Evolutionary conservation across 2,888 invertebrate genomes (phyloP).

Genomic region (Shargacucullia verbasci): DNA sequence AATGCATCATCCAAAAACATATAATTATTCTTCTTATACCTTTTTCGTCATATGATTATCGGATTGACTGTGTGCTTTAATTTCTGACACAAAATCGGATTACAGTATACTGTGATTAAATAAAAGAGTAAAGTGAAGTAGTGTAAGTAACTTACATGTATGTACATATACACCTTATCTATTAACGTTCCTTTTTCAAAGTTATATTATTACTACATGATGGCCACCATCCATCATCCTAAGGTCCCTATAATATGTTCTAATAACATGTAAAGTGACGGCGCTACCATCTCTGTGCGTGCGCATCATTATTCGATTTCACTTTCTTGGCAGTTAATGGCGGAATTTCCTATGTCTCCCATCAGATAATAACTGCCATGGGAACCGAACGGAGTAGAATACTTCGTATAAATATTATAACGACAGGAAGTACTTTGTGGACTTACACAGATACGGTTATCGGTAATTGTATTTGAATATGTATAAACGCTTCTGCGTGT

Average conservation of each 20-base stretch:
- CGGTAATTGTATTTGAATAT: slow-evolving; percentile 53
- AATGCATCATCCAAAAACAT: too few species aligned
- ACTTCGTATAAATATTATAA: slow-evolving; percentile 46
- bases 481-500: slow-evolving; percentile 31
- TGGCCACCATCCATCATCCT: slow-evolving; percentile 37
- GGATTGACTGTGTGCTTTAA: too few species aligned
- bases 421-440: slow-evolving; percentile 56
- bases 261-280: slow-evolving; percentile 43
- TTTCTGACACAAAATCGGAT: too few species aligned
- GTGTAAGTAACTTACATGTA: slow-evolving; percentile 10
- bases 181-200: slow-evolving; percentile 21
- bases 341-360: slow-evolving; percentile 65
- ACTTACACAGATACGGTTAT: slow-evolving; percentile 51
- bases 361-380: slow-evolving; percentile 60
- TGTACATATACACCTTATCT: too few species aligned
- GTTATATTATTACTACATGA: slow-evolving; percentile 26
- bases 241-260: slow-evolving; percentile 32
- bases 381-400: slow-evolving; percentile 45
- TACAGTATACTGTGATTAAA: too few species aligned
- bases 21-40: too few species aligned
- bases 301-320: slow-evolving; percentile 65
- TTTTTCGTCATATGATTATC: too few species aligned
- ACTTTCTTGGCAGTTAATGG: slow-evolving; percentile 65
- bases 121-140: too few species aligned
- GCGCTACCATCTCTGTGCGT: slow-evolving; percentile 42